These are phyloP conservation scores for Podarcis cretensis DNA, from an alignment of 2,113 vertebrate genomes.

Conservation along the genomic window DNA sequence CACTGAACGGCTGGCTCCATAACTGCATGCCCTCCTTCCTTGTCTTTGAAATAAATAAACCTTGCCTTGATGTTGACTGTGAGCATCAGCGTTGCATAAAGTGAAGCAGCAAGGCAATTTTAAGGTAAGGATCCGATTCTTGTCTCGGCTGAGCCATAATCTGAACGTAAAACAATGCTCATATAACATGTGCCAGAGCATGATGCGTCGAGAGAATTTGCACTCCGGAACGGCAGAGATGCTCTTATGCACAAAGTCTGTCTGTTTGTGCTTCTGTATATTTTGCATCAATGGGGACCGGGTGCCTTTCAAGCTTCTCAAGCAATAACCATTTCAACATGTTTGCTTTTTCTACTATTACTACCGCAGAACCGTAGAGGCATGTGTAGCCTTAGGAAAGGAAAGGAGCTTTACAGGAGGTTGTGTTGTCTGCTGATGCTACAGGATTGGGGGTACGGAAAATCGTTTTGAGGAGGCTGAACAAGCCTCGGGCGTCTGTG, in stretches of 20 bases:
- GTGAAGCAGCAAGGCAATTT: neutral
- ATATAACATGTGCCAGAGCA: neutral
- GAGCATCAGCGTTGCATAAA: neutral
- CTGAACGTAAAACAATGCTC: fast-evolving
- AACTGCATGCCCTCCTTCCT: neutral
- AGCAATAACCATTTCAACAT: neutral
- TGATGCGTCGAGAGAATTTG: fast-evolving
- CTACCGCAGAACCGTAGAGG: fast-evolving
- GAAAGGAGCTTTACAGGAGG: fast-evolving
- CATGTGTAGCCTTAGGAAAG: fast-evolving
- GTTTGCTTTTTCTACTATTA: fast-evolving
- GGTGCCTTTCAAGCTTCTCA: neutral
- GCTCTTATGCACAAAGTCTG: neutral
- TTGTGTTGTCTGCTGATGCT: neutral
- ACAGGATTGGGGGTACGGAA: neutral
- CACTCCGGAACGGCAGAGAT: fast-evolving
- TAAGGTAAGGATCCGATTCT: neutral
- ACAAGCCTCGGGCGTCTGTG: fast-evolving
- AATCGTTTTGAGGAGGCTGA: fast-evolving
- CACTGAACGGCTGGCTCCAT: neutral
- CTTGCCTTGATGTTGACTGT: neutral
- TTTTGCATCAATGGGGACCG: neutral
- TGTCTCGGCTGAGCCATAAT: fast-evolving
- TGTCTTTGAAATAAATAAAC: too few relatives aligned
- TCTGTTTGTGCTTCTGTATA: neutral